Evolutionary conservation across 2,113 vertebrate species (phyloP), one percentile per base, ranked within the genome.

Genomic region (Antigone vipio): DNA sequence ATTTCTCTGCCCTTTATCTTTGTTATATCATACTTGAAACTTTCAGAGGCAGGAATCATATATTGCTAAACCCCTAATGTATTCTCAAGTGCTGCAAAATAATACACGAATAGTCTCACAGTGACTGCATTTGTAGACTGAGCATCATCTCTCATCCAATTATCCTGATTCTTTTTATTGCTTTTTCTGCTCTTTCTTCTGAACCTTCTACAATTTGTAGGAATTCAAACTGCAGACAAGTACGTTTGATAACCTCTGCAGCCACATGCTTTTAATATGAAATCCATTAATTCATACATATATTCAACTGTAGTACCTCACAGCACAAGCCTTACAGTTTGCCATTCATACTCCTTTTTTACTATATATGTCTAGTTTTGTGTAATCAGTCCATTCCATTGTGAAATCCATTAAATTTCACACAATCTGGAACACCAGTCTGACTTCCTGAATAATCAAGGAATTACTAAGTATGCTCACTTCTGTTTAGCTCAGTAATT

Each of bases 101-200:
- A 92, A 74, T 11, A 47, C 38, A 77, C 2, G 15, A 62, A 49
- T 30, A 8, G 72, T 55, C 58, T 62, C 74, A 58, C 7, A 45
- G 42, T 32, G 74, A 40, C 66, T 89, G 64, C 12, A 1, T 92
- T 62, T 79, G 32, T 45, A 85, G 53, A 38, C 32, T 23, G 49
- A 71, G 59, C 50, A 93, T 74, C 85, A 85, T 24, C 38, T 69
- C 85, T 80, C 52, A 45, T 40, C 63, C 85, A 80, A 21, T 86
- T 89, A 92, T 17, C 67, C 27, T 30, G 18, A 77, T 83, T 79
- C 9, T 72, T 95, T 75, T 83, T 55, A 95, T 44, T 85, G 78
- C 42, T 68, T 85, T 89, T 95, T 62, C 63, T 96, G 77, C 53
- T 56, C 6, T 87, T 92, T 87, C 69, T 94, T 72, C 71, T 76